Conservation (phyloP, 1,140 invertebrate species). For the Maniola jurtina region DNA sequence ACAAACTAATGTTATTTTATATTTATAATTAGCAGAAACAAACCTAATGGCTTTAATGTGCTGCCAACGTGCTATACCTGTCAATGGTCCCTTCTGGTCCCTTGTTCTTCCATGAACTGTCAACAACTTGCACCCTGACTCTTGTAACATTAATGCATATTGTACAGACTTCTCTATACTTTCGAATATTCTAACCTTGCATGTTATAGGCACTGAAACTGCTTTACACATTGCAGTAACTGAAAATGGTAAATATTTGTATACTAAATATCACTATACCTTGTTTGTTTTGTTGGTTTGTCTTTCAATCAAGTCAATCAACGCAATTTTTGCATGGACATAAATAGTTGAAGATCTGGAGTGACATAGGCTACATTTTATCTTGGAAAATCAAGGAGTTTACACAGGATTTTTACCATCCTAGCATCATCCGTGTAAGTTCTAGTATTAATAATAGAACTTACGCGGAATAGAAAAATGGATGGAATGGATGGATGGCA, state of each 20-base stretch:
- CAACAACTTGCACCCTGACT: conserved; percentile 94
- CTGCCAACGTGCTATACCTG: conserved; percentile 96
- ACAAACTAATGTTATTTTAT: not conserved
- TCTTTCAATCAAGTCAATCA: no score
- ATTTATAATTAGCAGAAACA: conserved; percentile 10
- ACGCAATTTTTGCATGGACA: no score
- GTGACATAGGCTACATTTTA: no score
- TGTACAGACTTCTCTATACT: conserved; percentile 92
- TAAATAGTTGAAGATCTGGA: no score
- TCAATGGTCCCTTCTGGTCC: conserved; percentile 96
- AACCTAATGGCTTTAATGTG: conserved; percentile 95
- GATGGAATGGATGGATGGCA: no score
- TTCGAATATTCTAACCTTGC: conserved; percentile 96
- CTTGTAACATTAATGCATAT: conserved; percentile 97
- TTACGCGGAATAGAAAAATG: no score
- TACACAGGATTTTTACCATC: no score
- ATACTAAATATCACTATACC: not conserved
- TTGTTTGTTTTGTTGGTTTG: no score
- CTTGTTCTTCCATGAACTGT: conserved; percentile 97
- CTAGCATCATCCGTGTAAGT: no score
- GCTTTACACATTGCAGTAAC: conserved; percentile 84
- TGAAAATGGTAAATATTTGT: conserved; percentile 65
- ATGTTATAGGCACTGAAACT: conserved; percentile 93
- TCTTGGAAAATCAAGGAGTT: no score
- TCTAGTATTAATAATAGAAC: no score